These are phyloP conservation scores for Trilocha varians DNA, from an alignment of 2,888 invertebrate species.

Conservation along the genomic window DNA sequence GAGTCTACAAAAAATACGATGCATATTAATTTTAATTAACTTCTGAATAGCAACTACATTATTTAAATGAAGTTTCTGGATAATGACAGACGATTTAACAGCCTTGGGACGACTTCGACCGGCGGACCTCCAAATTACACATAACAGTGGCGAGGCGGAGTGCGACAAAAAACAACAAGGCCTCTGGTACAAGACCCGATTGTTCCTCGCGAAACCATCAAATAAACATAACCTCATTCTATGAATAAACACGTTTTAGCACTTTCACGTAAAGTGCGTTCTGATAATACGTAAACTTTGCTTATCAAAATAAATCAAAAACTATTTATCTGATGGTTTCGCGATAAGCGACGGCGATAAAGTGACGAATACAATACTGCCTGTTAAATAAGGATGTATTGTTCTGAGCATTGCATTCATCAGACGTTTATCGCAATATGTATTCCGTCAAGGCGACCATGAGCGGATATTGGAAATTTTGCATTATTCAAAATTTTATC, in stretches of 20 bases:
- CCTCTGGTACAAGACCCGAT: constrained; percentile 30
- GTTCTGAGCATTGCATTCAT: not conserved
- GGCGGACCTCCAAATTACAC: constrained; percentile 72
- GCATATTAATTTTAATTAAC: no score
- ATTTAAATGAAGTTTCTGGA: constrained; percentile 12
- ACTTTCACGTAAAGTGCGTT: not conserved
- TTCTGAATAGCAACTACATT: no score
- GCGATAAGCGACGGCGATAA: constrained; percentile 25
- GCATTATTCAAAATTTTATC: no score
- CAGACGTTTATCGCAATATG: not conserved
- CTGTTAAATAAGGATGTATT: constrained; percentile 8
- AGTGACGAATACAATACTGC: constrained; percentile 20
- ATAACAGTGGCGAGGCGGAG: constrained; percentile 61
- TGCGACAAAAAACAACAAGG: constrained; percentile 52
- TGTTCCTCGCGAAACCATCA: constrained; percentile 46
- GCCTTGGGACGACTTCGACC: constrained; percentile 53
- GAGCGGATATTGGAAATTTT: not conserved
- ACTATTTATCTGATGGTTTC: constrained; percentile 24
- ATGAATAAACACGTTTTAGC: not conserved
- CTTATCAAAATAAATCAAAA: constrained; percentile 5
- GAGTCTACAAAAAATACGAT: no score
- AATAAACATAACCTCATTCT: constrained; percentile 11
- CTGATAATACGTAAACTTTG: constrained; percentile 1
- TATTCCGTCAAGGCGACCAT: not conserved
- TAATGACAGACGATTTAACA: constrained; percentile 26